phyloP scores from a whole-genome alignment of 2,888 invertebrate species.

The Drepanosiphum platanoidis region DNA sequence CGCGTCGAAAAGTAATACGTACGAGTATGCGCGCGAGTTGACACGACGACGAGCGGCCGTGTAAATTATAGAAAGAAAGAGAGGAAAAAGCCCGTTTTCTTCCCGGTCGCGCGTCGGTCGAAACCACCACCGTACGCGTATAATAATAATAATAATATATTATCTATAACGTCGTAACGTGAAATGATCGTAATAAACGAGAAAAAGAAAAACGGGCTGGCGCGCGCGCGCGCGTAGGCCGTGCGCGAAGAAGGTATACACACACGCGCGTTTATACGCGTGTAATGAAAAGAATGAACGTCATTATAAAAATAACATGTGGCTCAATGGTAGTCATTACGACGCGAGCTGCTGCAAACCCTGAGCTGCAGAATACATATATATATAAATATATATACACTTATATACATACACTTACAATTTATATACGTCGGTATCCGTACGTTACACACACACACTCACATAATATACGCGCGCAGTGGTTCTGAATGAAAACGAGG shows the following conservation, averaged over 20 bases:
- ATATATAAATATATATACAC: too few relatives aligned
- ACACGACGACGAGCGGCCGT: too few relatives aligned
- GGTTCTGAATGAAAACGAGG: constrained; percentile 9
- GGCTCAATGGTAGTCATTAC: constrained; percentile 49
- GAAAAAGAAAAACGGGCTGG: background rate
- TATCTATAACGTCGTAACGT: background rate
- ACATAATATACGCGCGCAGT: background rate
- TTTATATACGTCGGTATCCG: background rate
- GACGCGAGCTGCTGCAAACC: background rate
- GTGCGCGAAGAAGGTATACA: background rate
- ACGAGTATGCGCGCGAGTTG: too few relatives aligned
- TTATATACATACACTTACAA: background rate
- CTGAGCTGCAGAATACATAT: constrained; percentile 19
- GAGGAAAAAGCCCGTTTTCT: too few relatives aligned
- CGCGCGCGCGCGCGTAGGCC: too few relatives aligned
- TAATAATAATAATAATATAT: background rate
- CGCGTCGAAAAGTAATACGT: too few relatives aligned
- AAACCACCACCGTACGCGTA: too few relatives aligned
- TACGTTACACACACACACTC: background rate
- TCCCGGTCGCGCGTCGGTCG: too few relatives aligned
- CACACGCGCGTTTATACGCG: background rate
- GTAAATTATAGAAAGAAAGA: too few relatives aligned
- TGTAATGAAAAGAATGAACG: constrained; percentile 40
- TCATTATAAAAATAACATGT: constrained; percentile 52
- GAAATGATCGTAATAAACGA: constrained; percentile 2